Evolutionary conservation across 2,113 vertebrate species (phyloP).

Genomic region (Gulo gulo): DNA sequence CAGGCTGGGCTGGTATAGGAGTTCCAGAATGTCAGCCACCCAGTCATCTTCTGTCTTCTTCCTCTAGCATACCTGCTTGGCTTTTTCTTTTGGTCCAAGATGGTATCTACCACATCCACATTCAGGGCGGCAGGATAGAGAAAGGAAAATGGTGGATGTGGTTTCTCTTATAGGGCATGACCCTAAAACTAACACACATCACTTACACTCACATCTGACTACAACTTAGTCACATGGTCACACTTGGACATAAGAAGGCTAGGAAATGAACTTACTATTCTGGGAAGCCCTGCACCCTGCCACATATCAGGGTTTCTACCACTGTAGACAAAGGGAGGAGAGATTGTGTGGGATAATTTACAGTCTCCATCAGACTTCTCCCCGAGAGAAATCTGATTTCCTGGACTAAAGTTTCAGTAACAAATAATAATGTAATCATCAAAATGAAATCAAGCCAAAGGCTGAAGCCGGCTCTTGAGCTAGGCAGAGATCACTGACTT

Average conservation of each 20-base stretch:
- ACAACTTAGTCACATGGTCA: background rate
- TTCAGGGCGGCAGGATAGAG: background rate
- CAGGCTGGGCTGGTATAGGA: background rate
- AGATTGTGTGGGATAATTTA: background rate
- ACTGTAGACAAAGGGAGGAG: background rate
- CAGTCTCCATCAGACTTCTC: background rate
- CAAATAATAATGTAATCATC: background rate
- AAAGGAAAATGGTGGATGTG: background rate
- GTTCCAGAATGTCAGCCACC: background rate
- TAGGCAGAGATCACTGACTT: background rate
- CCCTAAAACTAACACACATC: background rate
- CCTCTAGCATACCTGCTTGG: background rate
- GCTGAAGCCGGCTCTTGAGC: background rate
- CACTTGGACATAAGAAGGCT: background rate
- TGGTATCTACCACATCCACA: background rate
- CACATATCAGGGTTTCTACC: background rate
- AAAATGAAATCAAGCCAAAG: slow-evolving; percentile 1
- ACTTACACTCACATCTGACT: background rate
- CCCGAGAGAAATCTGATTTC: background rate
- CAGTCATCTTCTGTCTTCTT: background rate
- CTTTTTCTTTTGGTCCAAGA: background rate
- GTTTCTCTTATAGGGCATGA: background rate
- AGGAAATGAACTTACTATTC: background rate
- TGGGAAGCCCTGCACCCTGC: background rate
- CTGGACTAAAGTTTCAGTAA: background rate